These are phyloP conservation scores for Anser cygnoides DNA, from an alignment of 2,113 vertebrate species.

Conservation along the genomic window DNA sequence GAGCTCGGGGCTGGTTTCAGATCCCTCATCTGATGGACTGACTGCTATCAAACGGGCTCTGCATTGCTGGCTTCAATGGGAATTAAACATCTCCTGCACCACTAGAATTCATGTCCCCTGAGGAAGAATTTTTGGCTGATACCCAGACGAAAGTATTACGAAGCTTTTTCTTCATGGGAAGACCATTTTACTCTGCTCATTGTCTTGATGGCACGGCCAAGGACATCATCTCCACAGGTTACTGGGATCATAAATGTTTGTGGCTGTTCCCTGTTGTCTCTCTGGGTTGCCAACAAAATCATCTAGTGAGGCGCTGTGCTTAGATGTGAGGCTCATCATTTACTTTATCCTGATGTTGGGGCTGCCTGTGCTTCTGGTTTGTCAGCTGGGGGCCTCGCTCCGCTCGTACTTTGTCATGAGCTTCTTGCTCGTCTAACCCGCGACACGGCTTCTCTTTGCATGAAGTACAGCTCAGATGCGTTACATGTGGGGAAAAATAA, in stretches of 20 bases:
- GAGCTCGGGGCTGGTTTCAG: neutral
- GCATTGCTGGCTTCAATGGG: neutral
- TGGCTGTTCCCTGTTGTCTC: neutral
- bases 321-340: fast-evolving
- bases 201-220: neutral
- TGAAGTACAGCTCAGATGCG: fast-evolving
- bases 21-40: fast-evolving
- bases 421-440: fast-evolving
- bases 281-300: fast-evolving
- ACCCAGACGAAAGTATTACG: fast-evolving
- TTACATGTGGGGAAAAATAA: fast-evolving
- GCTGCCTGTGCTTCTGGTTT: fast-evolving
- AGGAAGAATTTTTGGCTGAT: fast-evolving
- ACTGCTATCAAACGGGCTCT: neutral
- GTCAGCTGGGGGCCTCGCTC: fast-evolving
- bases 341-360: fast-evolving
- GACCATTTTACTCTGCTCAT: fast-evolving
- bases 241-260: fast-evolving
- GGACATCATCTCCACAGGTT: neutral
- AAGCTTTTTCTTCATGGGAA: neutral
- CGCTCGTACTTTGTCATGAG: fast-evolving
- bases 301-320: fast-evolving
- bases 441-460: fast-evolving
- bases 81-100: neutral
- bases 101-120: neutral